Evolutionary conservation across 1,140 invertebrate species (phyloP).

Genomic region (Heterodera carotae): DNA sequence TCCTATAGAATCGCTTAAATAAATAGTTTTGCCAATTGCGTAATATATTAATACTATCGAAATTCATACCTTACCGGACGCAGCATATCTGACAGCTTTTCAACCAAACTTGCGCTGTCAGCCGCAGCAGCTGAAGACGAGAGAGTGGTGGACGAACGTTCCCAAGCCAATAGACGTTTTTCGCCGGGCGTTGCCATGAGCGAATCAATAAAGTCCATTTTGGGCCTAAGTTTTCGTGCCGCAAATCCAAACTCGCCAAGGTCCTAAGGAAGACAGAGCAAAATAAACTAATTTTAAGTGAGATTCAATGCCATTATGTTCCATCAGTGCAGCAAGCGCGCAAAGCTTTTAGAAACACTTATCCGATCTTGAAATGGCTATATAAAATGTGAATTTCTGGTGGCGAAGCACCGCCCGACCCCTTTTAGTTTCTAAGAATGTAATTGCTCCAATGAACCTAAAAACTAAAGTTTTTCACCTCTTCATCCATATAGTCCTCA

Average conservation of each 20-base stretch:
- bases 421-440: too few species aligned
- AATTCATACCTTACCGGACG: conserved; percentile 46
- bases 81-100: conserved; percentile 35
- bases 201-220: conserved; percentile 73
- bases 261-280: conserved; percentile 71
- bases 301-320: too few species aligned
- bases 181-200: conserved; percentile 32
- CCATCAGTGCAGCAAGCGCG: too few species aligned
- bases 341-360: too few species aligned
- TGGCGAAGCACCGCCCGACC: too few species aligned
- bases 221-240: conserved; percentile 78
- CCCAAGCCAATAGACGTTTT: conserved; percentile 54
- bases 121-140: conserved; percentile 21
- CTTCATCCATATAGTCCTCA: conserved; percentile 98
- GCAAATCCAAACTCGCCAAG: conserved; percentile 91
- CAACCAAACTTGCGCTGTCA: conserved; percentile 26
- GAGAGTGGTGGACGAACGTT: conserved; percentile 38
- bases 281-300: too few species aligned
- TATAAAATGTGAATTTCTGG: too few species aligned
- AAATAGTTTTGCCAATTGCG: conserved; percentile 12
- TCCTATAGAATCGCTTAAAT: conserved; percentile 79
- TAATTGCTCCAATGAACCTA: too few species aligned
- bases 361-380: too few species aligned
- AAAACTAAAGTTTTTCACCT: conserved; percentile 71
- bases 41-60: conserved; percentile 11